Conservation (phyloP, 2,797 vertebrate species). For the Sebastes umbrosus region DNA sequence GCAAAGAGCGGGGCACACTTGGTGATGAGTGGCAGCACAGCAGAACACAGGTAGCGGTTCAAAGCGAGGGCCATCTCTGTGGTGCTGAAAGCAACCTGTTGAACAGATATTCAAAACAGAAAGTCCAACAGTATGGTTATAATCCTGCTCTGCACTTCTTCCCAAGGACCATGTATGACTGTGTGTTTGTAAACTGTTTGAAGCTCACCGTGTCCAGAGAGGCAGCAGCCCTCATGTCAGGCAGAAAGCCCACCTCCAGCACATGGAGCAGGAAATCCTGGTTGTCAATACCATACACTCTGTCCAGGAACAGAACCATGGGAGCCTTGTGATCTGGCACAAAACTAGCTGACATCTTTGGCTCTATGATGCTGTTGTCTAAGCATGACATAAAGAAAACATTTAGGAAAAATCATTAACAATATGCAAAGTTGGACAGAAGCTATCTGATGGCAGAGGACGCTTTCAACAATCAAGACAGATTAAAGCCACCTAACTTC, state of each 20-base stretch:
- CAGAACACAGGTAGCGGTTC: constrained; percentile 93
- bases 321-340: constrained; percentile 96
- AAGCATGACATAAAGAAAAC: constrained; percentile 2
- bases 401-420: neutral
- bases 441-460: neutral
- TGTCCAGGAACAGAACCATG: constrained; percentile 96
- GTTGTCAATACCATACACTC: constrained; percentile 95
- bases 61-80: constrained; percentile 97
- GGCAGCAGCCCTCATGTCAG: constrained; percentile 94
- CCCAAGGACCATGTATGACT: neutral
- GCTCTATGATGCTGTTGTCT: constrained; percentile 93
- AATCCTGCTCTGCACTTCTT: neutral
- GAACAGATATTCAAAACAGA: neutral
- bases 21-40: constrained; percentile 94
- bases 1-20: constrained; percentile 95
- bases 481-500: neutral
- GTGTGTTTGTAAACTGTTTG: neutral
- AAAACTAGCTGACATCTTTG: constrained; percentile 96
- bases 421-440: neutral
- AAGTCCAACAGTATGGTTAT: neutral
- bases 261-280: constrained; percentile 94
- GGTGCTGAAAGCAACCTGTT: constrained; percentile 91
- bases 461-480: neutral
- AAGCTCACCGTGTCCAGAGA: constrained; percentile 91
- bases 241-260: constrained; percentile 94